Evolutionary conservation across 2,888 invertebrate genomes (phyloP), one percentile per base, ranked within the genome.

Genomic region (Heliconius ismenius): DNA sequence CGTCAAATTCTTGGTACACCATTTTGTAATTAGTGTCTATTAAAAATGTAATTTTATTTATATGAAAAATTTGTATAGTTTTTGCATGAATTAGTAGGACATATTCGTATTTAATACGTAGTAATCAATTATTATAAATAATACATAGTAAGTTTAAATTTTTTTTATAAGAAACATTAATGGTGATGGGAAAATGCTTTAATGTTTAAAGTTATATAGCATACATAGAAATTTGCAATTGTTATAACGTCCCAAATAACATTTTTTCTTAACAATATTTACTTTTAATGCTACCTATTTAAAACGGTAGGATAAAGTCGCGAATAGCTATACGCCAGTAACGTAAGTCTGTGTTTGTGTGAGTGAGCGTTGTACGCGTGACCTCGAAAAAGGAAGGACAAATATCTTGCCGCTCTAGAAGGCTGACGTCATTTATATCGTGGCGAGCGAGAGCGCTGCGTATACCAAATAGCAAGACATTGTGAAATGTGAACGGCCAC

Each of bases 401-500:
- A 82, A 84, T 89, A 89, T 86, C 86, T 89, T 88, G 88, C 89
- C 87, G 88, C 92, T 93, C 92, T 92, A 92, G 92, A 92, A 92
- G 89, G 89, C 86, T 93, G 93, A 93, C 93, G 94, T 94, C 94
- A 93, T 92, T 85, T 86, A 86, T 83, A 88, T 86, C 79, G 87
- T 81, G 81, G 85, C 83, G 83, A 76, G 86, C 84, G 89, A 90
- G 88, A 91, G 89, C 90, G 88, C 87, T 87, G 87, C 90, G 82
- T 82, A 84, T 81, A 87, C 88, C 79, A 78, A 76, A 74, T 75
- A 78, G 78, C 91, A 88, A 91, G 91, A 90, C 89, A 91, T 93
- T 94, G 94, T 93, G 94, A 93, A 93, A 93, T 93, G 93, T 93
- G 94, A 92, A 92, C 91, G 91, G 92, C 91, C 92, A 90, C 91